Evolutionary conservation across 1,140 invertebrate genomes (phyloP).

Genomic region (Meloidogyne chitwoodi): DNA sequence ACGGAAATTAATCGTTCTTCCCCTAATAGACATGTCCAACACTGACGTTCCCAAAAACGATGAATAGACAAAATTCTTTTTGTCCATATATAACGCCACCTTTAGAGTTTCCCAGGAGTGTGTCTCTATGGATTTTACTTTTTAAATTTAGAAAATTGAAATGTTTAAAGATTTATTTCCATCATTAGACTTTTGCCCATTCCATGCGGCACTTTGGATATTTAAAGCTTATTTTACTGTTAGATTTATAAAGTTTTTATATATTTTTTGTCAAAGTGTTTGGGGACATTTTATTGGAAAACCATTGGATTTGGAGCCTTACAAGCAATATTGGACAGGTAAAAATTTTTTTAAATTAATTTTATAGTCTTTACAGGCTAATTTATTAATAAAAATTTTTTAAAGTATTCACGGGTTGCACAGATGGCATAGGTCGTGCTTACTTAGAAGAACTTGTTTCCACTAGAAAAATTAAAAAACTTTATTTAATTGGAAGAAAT

Average conservation of each 20-base stretch:
- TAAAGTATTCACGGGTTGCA: conserved; percentile 78
- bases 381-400: not conserved
- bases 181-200: conserved; percentile 14
- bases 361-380: no score
- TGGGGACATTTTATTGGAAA: conserved; percentile 42
- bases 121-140: no score
- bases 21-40: no score
- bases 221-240: not conserved
- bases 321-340: conserved; percentile 49
- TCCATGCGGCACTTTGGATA: conserved; percentile 7
- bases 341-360: not conserved
- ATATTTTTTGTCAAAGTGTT: conserved; percentile 2
- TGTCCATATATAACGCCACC: no score
- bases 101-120: no score
- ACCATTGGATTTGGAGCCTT: conserved; percentile 36
- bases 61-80: no score
- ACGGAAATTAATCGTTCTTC: no score
- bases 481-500: conserved; percentile 76
- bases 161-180: conserved; percentile 21
- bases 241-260: conserved; percentile 17
- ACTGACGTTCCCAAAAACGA: no score
- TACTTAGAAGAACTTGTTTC: conserved; percentile 71
- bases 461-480: conserved; percentile 53
- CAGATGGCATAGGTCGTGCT: conserved; percentile 86
- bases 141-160: not conserved